These are phyloP conservation scores for Zaprionus vittiger DNA, from an alignment of 1,140 invertebrate species.

Conservation along the genomic window DNA sequence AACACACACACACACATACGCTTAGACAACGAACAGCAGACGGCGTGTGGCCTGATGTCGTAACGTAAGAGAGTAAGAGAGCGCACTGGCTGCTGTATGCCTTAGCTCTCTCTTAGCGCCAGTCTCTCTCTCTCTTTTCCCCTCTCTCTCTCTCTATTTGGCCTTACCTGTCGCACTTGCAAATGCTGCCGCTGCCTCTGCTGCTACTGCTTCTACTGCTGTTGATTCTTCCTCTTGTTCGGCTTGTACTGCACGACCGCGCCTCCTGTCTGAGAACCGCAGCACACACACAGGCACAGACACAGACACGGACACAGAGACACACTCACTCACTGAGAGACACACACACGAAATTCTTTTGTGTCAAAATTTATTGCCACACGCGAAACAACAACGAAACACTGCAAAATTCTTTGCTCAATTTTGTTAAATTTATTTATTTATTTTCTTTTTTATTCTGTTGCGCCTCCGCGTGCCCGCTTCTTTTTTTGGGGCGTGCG, in stretches of 20 bases:
- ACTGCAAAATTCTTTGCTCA: slow-evolving; percentile 59
- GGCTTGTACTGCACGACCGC: slow-evolving; percentile 67
- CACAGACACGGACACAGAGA: slow-evolving; percentile 4
- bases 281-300: slow-evolving; percentile 12
- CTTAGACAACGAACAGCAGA: slow-evolving; percentile 25
- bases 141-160: slow-evolving; percentile 19
- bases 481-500: slow-evolving; percentile 52
- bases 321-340: slow-evolving; percentile 26
- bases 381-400: slow-evolving; percentile 65
- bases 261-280: slow-evolving; percentile 58
- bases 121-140: slow-evolving; percentile 16
- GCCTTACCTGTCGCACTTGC: slow-evolving; percentile 44
- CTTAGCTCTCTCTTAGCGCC: slow-evolving; percentile 34
- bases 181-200: slow-evolving; percentile 25
- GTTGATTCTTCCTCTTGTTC: slow-evolving; percentile 29
- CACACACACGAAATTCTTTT: slow-evolving; percentile 55
- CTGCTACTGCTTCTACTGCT: slow-evolving; percentile 19
- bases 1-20: slow-evolving; percentile 13
- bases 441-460: slow-evolving; percentile 22
- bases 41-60: slow-evolving; percentile 71
- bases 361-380: slow-evolving; percentile 73
- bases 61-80: slow-evolving; percentile 50
- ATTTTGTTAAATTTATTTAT: slow-evolving; percentile 56
- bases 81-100: slow-evolving; percentile 8
- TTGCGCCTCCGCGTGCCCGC: slow-evolving; percentile 29